Base-by-base conservation (phyloP, 2,888 invertebrate species). In the Eilema griseolum region DNA sequence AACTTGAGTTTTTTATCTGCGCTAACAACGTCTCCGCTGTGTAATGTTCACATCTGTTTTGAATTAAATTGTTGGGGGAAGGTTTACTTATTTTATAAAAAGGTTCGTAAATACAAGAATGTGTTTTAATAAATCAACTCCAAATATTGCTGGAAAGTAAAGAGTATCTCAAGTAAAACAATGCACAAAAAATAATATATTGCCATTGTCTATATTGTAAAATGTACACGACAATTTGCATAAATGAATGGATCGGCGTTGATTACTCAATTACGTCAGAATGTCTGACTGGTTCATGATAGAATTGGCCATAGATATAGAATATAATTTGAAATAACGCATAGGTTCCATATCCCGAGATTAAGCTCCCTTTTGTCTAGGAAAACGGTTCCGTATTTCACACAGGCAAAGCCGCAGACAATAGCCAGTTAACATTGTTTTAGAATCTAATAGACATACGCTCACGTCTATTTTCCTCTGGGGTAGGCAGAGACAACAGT, bases 1-100 rank as follows among this genome's bases (percentile, higher is more conserved):
- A 72, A 67, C 73, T 70, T 59, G 70, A 70, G 70, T n/a, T 67
- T 73, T 72, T 73, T 73, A 70, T 61, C 46, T 56, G 65, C 46
- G 61, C 26, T 68, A 71, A 68, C 68, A 71, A 68, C 64, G 56
- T 23, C 14, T 10, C 59, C 56, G 63, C 33, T 61, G 56, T 67
- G 59, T 64, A 63, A 61, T 41, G 41, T 61, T 61, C 71, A 68
- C 71, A 67, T 67, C 71, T 67, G 67, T 67, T 71, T 67, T 67
- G 67, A 59, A 67, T 71, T 57, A 67, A 67, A 67, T 67, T 67
- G 59, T 46, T 67, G 41, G 26, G 8, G 28, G 37, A 61, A 60
- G 20, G 59, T 67, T 67, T 67, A 66, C 66, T 66, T 65, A 57
- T 66, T 66, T 60, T 67, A 64, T 64, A 31, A 37, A 60, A 33